These are phyloP conservation scores for Psittacula cyanocephala DNA, from an alignment of 2,113 vertebrate genomes.

Conservation along the genomic window DNA sequence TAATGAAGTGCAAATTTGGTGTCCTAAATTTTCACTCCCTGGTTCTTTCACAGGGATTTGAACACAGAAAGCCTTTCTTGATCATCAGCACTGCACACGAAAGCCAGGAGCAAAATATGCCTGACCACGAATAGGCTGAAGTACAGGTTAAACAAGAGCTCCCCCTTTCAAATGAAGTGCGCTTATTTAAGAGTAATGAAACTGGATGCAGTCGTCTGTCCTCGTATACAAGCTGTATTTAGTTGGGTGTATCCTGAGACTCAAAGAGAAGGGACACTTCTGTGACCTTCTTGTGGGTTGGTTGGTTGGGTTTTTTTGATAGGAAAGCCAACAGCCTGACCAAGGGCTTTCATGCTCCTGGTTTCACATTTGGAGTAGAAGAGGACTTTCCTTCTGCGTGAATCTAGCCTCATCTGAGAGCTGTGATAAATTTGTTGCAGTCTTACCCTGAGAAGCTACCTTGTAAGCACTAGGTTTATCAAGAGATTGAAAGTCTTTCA, in stretches of 20 bases:
- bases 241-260: background rate
- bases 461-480: background rate
- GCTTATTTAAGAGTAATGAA: background rate
- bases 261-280: background rate
- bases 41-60: background rate
- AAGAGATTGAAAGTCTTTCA: background rate
- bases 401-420: background rate
- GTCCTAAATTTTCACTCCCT: constrained; percentile 20
- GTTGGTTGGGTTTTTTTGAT: fast-evolving
- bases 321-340: background rate
- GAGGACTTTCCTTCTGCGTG: background rate
- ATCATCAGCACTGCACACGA: background rate
- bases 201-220: background rate
- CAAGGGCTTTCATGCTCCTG: background rate
- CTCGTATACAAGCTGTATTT: background rate
- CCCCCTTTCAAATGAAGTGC: background rate
- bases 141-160: constrained; percentile 39
- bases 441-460: background rate
- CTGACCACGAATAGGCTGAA: background rate
- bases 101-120: background rate
- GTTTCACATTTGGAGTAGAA: background rate
- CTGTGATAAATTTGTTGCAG: background rate
- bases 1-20: constrained; percentile 50
- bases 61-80: background rate
- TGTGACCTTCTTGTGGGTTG: background rate